Evolutionary conservation across 2,888 invertebrate genomes (phyloP).

Genomic region (Patella ulyssiponensis): DNA sequence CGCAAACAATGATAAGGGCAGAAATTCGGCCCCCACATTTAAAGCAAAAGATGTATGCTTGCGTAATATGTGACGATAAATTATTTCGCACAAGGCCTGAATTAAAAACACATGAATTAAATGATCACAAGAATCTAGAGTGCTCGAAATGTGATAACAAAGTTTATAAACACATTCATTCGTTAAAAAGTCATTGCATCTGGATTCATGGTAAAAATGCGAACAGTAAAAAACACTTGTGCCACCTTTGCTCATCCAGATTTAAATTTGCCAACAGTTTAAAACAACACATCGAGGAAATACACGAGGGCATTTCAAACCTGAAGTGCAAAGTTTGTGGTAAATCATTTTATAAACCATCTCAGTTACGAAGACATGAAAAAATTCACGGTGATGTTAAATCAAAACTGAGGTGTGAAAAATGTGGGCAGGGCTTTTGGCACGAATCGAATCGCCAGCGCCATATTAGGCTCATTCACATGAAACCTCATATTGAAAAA

Average conservation of each 20-base stretch:
- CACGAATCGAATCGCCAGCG: slow-evolving; percentile 52
- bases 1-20: too few species aligned
- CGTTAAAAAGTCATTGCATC: neutral
- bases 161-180: neutral
- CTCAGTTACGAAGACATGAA: slow-evolving; percentile 50
- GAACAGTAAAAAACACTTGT: slow-evolving; percentile 35
- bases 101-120: neutral
- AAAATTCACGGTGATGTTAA: slow-evolving; percentile 46
- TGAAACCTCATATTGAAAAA: slow-evolving; percentile 42
- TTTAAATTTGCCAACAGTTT: slow-evolving; percentile 50
- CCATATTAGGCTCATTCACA: slow-evolving; percentile 53
- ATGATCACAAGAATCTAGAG: neutral
- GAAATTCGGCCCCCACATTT: too few species aligned
- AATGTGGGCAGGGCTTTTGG: slow-evolving; percentile 55
- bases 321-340: slow-evolving; percentile 47
- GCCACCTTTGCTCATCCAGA: slow-evolving; percentile 50
- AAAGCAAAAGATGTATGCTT: too few species aligned
- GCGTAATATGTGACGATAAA: too few species aligned
- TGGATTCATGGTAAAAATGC: slow-evolving; percentile 8
- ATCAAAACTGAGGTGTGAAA: slow-evolving; percentile 46
- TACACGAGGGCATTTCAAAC: slow-evolving; percentile 47
- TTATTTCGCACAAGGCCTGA: too few species aligned
- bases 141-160: neutral
- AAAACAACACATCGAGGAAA: slow-evolving; percentile 53
- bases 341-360: slow-evolving; percentile 48